phyloP scores from a whole-genome alignment of 2,113 vertebrate genomes.

The Xenus cinereus region DNA sequence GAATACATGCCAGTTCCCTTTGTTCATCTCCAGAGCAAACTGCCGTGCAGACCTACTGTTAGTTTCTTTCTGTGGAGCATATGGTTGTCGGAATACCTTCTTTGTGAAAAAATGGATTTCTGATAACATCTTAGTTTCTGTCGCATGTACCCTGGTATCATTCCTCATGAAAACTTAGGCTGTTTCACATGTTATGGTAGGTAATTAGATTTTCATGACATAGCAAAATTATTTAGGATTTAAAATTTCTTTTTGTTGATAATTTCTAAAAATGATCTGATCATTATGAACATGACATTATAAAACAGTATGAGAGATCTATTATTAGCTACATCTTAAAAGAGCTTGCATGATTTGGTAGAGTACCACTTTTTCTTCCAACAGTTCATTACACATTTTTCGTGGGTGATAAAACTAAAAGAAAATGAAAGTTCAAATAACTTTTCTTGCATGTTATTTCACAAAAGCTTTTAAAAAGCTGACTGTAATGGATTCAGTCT shows the following conservation, averaged over 20 bases:
- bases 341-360: background rate
- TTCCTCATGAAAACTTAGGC: background rate
- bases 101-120: background rate
- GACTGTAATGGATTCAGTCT: background rate
- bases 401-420: background rate
- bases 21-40: background rate
- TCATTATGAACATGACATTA: background rate
- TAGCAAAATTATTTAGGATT: background rate
- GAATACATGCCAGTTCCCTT: background rate
- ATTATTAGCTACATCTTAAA: background rate
- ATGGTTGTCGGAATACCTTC: fast-evolving
- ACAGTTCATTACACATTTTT: background rate
- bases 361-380: background rate
- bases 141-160: background rate
- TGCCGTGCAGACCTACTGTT: background rate
- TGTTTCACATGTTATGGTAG: background rate
- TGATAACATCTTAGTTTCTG: background rate
- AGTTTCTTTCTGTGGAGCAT: background rate
- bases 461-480: background rate
- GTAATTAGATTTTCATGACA: background rate
- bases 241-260: background rate
- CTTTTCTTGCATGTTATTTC: background rate
- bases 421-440: background rate
- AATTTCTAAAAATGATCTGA: background rate
- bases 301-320: background rate